Percentiles rank a stretch among this genome's conserved stretches.
Conservation (phyloP, 2,888 invertebrate genomes). For the Nematopogon swammerdamellus region DNA sequence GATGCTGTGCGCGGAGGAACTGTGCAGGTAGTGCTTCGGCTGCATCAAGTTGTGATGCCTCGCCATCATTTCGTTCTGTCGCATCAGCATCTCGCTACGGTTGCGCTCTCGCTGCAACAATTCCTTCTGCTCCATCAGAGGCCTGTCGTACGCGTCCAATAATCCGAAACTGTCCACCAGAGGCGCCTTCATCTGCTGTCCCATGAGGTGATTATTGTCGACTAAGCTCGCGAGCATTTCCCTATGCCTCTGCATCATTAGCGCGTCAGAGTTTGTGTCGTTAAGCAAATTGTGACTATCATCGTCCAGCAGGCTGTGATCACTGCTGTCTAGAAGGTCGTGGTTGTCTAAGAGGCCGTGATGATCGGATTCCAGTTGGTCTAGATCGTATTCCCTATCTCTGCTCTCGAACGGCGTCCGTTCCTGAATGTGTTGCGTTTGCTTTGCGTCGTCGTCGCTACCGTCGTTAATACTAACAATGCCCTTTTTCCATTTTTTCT, state of each 20-base stretch:
- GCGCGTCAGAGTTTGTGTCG: constrained; percentile 32
- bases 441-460: constrained; percentile 27
- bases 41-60: constrained; percentile 38
- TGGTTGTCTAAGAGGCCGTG: constrained; percentile 48
- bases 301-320: constrained; percentile 42
- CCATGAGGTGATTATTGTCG: constrained; percentile 31
- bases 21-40: constrained; percentile 39
- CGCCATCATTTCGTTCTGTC: constrained; percentile 39
- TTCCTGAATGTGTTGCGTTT: too few species aligned
- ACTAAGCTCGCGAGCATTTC: constrained; percentile 40
- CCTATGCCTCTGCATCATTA: constrained; percentile 41
- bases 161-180: constrained; percentile 39
- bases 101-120: constrained; percentile 31
- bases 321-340: constrained; percentile 42
- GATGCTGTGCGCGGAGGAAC: constrained; percentile 28
- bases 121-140: constrained; percentile 43
- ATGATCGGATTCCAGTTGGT: constrained; percentile 47
- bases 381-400: constrained; percentile 27
- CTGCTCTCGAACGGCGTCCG: constrained; percentile 15
- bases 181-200: constrained; percentile 29
- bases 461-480: constrained; percentile 29
- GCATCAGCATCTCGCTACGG: constrained; percentile 35
- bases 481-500: constrained; percentile 49
- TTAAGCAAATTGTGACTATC: constrained; percentile 39
- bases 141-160: constrained; percentile 35